phyloP scores from a whole-genome alignment of 2,113 vertebrate genomes.

The Sebastes schlegelii region DNA sequence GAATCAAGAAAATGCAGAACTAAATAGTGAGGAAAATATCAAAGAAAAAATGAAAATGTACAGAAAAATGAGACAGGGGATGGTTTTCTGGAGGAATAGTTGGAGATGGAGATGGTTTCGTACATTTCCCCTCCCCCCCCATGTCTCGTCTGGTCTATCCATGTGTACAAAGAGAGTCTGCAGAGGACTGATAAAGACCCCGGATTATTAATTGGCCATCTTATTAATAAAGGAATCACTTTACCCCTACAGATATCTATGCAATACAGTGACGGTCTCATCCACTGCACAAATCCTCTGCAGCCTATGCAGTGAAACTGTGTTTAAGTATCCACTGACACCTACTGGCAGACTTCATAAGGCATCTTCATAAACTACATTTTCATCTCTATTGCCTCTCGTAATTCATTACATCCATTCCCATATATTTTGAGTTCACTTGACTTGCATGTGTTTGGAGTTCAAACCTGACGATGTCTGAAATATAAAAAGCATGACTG shows the following conservation, averaged over 20 bases:
- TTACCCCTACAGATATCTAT: neutral
- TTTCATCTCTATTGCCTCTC: neutral
- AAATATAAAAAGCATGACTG: neutral
- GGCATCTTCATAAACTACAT: neutral
- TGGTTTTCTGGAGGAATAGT: neutral
- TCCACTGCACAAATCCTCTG: neutral
- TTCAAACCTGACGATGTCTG: neutral
- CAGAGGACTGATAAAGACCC: conserved; percentile 32
- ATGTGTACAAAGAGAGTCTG: conserved; percentile 35
- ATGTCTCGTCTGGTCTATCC: conserved; percentile 2
- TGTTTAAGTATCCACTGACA: conserved; percentile 36
- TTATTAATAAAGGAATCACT: conserved; percentile 26
- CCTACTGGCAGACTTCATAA: conserved; percentile 54
- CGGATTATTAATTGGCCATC: conserved; percentile 23
- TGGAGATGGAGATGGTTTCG: neutral
- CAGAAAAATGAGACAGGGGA: neutral
- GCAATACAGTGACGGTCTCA: neutral
- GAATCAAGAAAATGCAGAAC: neutral
- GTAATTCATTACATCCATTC: neutral
- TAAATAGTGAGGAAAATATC: neutral
- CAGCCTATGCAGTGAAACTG: neutral
- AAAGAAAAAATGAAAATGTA: neutral
- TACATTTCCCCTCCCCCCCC: neutral
- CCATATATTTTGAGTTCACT: neutral
- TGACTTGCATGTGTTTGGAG: neutral